Conservation (phyloP, 2,113 vertebrate genomes). For the Probosciger aterrimus region DNA sequence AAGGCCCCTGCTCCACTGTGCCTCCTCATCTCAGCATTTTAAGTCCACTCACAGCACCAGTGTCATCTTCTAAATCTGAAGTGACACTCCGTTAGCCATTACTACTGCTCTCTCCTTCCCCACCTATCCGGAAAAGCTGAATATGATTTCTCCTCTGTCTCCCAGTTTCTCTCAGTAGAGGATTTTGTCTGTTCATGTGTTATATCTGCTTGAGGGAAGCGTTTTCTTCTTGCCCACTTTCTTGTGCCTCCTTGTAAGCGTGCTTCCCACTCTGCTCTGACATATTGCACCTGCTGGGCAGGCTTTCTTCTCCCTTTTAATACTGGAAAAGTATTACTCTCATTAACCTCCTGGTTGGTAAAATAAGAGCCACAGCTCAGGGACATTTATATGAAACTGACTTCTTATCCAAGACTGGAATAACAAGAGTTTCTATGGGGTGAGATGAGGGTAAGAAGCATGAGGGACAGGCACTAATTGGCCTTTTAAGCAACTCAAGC, state of each 20-base stretch:
- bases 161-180: background rate
- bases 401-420: background rate
- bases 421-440: background rate
- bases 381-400: background rate
- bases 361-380: background rate
- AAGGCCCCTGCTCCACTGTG: background rate
- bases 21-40: fast-evolving
- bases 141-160: background rate
- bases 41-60: background rate
- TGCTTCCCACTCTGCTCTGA: background rate
- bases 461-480: background rate
- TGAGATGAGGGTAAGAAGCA: background rate
- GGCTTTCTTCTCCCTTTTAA: background rate
- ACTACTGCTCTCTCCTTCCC: background rate
- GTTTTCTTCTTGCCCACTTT: background rate
- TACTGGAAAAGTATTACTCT: background rate
- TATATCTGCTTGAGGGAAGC: background rate
- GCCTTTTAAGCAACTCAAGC: background rate
- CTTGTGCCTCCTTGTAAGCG: background rate
- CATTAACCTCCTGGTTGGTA: background rate
- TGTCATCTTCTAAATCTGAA: background rate
- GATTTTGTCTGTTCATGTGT: background rate
- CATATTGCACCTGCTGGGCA: background rate
- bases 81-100: background rate
- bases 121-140: background rate